Percentiles rank a stretch among this genome's conserved stretches.
phyloP scores from a whole-genome alignment of 2,797 vertebrate genomes.

The Pseudochirops corinnae region DNA sequence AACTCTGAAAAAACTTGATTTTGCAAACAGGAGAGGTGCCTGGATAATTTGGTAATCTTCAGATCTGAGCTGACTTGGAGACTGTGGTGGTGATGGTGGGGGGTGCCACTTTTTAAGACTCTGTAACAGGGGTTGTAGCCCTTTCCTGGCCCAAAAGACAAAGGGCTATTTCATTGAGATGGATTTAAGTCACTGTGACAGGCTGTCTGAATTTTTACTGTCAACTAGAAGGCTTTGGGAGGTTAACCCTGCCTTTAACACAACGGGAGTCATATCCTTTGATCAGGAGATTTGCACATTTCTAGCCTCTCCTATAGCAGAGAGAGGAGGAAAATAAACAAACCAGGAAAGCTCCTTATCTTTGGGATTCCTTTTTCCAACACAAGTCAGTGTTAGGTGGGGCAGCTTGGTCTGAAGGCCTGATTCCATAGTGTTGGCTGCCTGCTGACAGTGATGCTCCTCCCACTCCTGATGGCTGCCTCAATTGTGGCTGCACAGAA shows the following conservation, averaged over 20 bases:
- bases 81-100: not conserved
- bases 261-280: constrained; percentile 61
- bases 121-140: constrained; percentile 72
- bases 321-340: constrained; percentile 45
- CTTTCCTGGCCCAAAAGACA: constrained; percentile 74
- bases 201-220: constrained; percentile 74
- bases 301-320: constrained; percentile 27
- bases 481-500: not conserved
- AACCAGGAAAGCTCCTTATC: not conserved
- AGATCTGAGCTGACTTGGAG: constrained; percentile 44
- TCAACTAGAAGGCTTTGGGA: constrained; percentile 73
- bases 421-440: not conserved
- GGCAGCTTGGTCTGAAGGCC: constrained; percentile 44
- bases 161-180: constrained; percentile 74
- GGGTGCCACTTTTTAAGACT: constrained; percentile 60
- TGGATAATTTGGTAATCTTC: not conserved
- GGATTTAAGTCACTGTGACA: constrained; percentile 58
- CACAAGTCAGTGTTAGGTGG: not conserved
- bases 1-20: not conserved
- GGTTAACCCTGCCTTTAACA: constrained; percentile 74
- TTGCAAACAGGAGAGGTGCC: not conserved
- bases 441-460: not conserved
- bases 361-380: constrained; percentile 64
- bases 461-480: not conserved
- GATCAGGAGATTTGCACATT: constrained; percentile 66